Base-by-base conservation (phyloP, 2,113 vertebrate species). In the Engraulis encrasicolus region DNA sequence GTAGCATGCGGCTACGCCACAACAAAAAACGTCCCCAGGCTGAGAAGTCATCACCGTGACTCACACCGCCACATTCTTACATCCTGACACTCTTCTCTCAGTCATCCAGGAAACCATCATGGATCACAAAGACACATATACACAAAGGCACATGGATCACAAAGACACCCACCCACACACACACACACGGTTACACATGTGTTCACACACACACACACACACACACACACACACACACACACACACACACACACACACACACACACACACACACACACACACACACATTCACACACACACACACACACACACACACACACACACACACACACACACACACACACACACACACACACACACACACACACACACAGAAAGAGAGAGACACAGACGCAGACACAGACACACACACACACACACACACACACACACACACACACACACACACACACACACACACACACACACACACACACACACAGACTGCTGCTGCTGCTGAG, bases 31-130 rank as follows among this genome's bases (percentile, higher is more conserved):
- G 27, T 74, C 66, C 66, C 66, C 31, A 27, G 66, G 12, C 27
- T 34, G 15, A 74, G 31, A 74, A 74, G 23, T 74, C 66, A 74
- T 74, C 14, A 27, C 66, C 14, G 58, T 74, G 66, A 74, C 66
- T 74, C 66, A 74, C n/a, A n/a, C n/a, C n/a, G 11, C 5, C 27
- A 34, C 66, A 74, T 74, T 34, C 66, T 74, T 14, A 74, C 17
- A 31, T 74, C 66, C 66, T 74, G 66, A 74, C 66, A 18, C 66
- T 34, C 23, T 74, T 14, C 27, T 14, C 27, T 2, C 27, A 74
- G 66, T 74, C 66, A 66, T 66, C 58, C 58, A 74, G 66, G 66
- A 74, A 74, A 23, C 2, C n/a, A 27, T 34, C 66, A 74, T 23
- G 14, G 2, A 74, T 66, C 27, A 34, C 66, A 74, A 45, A 45